Evolutionary conservation across 2,888 invertebrate genomes (phyloP), one percentile per base, ranked within the genome.

Genomic region (Salpingus planirostris): DNA sequence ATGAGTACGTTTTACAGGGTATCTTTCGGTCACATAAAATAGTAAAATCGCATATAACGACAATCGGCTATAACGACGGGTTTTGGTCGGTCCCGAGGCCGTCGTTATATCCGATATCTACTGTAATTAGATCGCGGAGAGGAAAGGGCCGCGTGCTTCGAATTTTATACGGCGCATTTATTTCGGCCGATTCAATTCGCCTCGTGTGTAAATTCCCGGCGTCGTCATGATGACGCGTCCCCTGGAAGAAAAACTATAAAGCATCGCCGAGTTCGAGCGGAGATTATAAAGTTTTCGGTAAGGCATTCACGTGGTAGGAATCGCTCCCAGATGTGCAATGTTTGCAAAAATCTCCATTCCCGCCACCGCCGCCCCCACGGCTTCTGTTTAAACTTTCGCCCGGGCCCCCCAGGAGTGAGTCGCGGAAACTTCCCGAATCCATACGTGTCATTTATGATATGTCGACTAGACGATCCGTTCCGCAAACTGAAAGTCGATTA

Each of bases 91-190:
- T n/a, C n/a, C n/a, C n/a, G n/a, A n/a, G n/a, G n/a, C n/a, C n/a
- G n/a, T n/a, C n/a, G n/a, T n/a, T n/a, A n/a, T n/a, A n/a, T n/a
- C n/a, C n/a, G n/a, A n/a, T n/a, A n/a, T n/a, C n/a, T n/a, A n/a
- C n/a, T n/a, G n/a, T n/a, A 43, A 41, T 44, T 45, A 45, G 38
- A 42, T 45, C 21, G 33, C 24, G 35, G 33, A 31, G n/a, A n/a
- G n/a, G n/a, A n/a, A n/a, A n/a, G 27, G 15, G 12, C 13, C 29
- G 38, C 43, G 43, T 41, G 44, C 37, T 24, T 27, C 13, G 43
- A 44, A 43, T 46, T 31, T 31, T 33, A 22, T 31, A 38, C 34
- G 24, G 31, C 24, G 34, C 34, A 31, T 44, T 36, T 37, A 35
- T 31, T 25, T n/a, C 21, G 14, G 26, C 27, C 28, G 22, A 31